Evolutionary conservation across 2,797 vertebrate genomes (phyloP).

Genomic region (Spinus pinus): DNA sequence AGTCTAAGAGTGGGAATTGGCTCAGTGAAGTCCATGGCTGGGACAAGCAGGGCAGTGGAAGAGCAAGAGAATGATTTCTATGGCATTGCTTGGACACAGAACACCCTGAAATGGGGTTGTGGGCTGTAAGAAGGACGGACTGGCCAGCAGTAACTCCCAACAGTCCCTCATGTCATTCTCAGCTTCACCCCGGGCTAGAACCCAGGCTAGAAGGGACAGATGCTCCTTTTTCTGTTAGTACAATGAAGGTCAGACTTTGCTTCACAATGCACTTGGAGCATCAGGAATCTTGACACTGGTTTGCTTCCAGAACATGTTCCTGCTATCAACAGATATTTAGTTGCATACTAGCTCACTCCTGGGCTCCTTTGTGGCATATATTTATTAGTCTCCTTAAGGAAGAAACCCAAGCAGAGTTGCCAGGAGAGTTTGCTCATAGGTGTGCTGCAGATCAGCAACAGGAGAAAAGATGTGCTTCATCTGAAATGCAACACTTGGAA

Average conservation of each 20-base stretch:
- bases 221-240: not conserved
- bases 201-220: not conserved
- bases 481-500: not conserved
- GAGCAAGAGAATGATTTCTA: not conserved
- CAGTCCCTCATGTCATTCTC: not conserved
- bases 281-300: too few species aligned
- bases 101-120: not conserved
- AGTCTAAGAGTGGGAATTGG: not conserved
- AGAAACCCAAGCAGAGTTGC: not conserved
- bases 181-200: not conserved
- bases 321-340: not conserved
- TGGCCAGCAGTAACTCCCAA: not conserved
- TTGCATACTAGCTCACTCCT: fast-evolving
- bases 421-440: not conserved
- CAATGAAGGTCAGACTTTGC: not conserved
- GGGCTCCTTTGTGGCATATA: not conserved
- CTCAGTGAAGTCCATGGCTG: not conserved
- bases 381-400: not conserved
- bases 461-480: not conserved
- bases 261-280: not conserved
- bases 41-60: not conserved
- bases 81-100: not conserved
- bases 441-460: not conserved
- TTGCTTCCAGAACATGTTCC: not conserved
- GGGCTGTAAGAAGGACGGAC: not conserved